A percentile compares a stretch with the other conserved stretches of the same genome.
phyloP scores from a whole-genome alignment of 2,888 invertebrate genomes.

The Alviniconcha strummeri region DNA sequence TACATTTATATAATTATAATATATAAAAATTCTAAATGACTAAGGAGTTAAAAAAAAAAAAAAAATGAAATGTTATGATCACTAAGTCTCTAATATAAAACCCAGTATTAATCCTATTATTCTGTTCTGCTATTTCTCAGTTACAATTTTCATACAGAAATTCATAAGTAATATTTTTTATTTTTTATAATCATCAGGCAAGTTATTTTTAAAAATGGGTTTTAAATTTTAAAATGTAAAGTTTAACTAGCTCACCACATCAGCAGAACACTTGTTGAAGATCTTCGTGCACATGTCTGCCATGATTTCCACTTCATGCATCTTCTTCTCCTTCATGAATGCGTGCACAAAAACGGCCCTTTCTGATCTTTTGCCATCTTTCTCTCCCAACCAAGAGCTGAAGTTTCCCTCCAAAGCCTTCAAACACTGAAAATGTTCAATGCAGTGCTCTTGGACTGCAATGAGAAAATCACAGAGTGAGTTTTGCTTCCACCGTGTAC shows the following conservation, averaged over 20 bases:
- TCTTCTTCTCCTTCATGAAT: slow-evolving; percentile 68
- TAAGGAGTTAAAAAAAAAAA: too few relatives aligned
- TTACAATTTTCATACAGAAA: too few relatives aligned
- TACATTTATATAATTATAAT: too few relatives aligned
- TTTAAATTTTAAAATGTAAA: neutral
- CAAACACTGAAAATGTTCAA: slow-evolving; percentile 25
- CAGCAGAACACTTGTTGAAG: slow-evolving; percentile 37
- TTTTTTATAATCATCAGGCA: too few relatives aligned
- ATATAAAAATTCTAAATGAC: too few relatives aligned
- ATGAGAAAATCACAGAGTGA: slow-evolving; percentile 29
- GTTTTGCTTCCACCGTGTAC: neutral
- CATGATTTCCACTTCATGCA: slow-evolving; percentile 68
- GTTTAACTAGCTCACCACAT: slow-evolving; percentile 50
- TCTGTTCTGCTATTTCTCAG: too few relatives aligned
- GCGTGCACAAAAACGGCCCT: slow-evolving; percentile 45
- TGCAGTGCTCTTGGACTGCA: slow-evolving; percentile 27
- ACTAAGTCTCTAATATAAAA: too few relatives aligned
- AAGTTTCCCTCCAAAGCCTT: neutral
- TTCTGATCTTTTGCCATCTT: neutral
- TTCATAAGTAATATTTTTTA: too few relatives aligned
- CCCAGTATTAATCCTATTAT: too few relatives aligned
- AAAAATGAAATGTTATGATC: too few relatives aligned
- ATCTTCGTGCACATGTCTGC: slow-evolving; percentile 57
- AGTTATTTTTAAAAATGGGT: too few relatives aligned
- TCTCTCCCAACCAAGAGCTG: neutral